A percentile compares a stretch with the other conserved stretches of the same genome.
Conservation (phyloP, 1,140 invertebrate genomes). For the Drosophila parabipectinata region DNA sequence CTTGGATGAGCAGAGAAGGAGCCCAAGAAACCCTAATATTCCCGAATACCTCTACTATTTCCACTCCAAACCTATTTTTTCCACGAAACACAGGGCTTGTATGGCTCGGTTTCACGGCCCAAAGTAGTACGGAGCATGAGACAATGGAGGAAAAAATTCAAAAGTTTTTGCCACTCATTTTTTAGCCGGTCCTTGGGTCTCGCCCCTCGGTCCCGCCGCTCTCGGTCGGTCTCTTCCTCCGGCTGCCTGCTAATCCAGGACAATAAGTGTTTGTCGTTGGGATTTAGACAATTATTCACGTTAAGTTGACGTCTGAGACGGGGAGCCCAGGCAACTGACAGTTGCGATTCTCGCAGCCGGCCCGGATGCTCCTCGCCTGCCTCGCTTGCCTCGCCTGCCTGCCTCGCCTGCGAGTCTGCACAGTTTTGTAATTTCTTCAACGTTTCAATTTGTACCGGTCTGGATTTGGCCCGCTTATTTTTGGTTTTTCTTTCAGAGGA, state of each 20-base stretch:
- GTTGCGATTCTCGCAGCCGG: conserved; percentile 15
- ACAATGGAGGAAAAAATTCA: conserved; percentile 41
- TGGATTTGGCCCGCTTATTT: conserved; percentile 56
- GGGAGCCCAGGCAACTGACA: conserved; percentile 68
- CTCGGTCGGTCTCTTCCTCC: conserved; percentile 20
- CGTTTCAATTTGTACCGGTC: conserved; percentile 76
- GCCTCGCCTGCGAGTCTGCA: conserved; percentile 9
- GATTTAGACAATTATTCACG: conserved; percentile 83
- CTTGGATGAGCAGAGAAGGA: not conserved
- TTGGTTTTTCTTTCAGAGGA: conserved; percentile 23
- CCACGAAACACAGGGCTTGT: conserved; percentile 3
- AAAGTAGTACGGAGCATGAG: conserved; percentile 11
- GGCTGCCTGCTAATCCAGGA: conserved; percentile 80
- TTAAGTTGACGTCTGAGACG: conserved; percentile 81
- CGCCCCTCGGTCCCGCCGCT: conserved; percentile 15
- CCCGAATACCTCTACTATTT: not conserved
- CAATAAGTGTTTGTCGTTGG: conserved; percentile 83
- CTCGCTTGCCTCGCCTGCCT: no score
- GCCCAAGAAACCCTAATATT: not conserved
- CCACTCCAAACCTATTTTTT: not conserved
- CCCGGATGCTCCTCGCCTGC: no score
- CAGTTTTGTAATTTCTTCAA: conserved; percentile 70
- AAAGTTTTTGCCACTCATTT: conserved; percentile 73
- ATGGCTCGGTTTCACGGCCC: conserved; percentile 1
- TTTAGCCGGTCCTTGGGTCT: conserved; percentile 65